Conservation (phyloP, 2,888 invertebrate genomes). For the Phymatocera aterrima region DNA sequence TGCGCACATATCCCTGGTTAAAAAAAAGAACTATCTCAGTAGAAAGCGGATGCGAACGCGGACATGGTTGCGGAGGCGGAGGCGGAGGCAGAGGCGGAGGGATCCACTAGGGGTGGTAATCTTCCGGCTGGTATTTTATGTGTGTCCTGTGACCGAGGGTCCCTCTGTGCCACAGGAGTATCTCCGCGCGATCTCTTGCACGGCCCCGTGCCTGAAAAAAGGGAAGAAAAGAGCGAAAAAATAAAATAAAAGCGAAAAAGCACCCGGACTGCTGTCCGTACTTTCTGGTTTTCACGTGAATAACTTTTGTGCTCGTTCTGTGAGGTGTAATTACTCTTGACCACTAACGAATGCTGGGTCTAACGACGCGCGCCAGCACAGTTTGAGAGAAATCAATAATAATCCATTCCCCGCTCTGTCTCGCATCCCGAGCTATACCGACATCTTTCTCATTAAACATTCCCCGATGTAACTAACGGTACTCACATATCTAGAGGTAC, state of each 20-base stretch:
- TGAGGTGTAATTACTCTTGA: conserved; percentile 31
- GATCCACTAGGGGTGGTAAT: conserved; percentile 66
- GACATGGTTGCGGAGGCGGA: conserved; percentile 57
- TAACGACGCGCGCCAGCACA: not conserved
- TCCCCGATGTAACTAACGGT: conserved; percentile 55
- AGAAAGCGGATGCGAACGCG: conserved; percentile 64
- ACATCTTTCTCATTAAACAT: conserved; percentile 66
- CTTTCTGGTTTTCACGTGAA: conserved; percentile 32
- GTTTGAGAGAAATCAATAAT: conserved; percentile 66
- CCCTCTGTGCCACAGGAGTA: conserved; percentile 49
- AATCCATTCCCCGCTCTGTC: not conserved
- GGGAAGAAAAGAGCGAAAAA: too few relatives aligned
- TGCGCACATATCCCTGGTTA: conserved; percentile 66
- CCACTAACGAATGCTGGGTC: conserved; percentile 26
- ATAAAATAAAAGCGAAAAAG: conserved; percentile 25
- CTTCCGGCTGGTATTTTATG: conserved; percentile 72
- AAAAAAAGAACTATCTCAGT: conserved; percentile 66
- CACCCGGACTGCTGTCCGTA: not conserved
- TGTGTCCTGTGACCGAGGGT: conserved; percentile 64
- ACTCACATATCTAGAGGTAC: too few relatives aligned
- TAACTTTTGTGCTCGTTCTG: conserved; percentile 33
- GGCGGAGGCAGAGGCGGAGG: conserved; percentile 50
- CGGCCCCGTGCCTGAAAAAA: too few relatives aligned
- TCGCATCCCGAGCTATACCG: too few relatives aligned
- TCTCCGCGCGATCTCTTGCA: conserved; percentile 48